phyloP scores from a whole-genome alignment of 2,113 vertebrate species.

The Dipodomys ordii region DNA sequence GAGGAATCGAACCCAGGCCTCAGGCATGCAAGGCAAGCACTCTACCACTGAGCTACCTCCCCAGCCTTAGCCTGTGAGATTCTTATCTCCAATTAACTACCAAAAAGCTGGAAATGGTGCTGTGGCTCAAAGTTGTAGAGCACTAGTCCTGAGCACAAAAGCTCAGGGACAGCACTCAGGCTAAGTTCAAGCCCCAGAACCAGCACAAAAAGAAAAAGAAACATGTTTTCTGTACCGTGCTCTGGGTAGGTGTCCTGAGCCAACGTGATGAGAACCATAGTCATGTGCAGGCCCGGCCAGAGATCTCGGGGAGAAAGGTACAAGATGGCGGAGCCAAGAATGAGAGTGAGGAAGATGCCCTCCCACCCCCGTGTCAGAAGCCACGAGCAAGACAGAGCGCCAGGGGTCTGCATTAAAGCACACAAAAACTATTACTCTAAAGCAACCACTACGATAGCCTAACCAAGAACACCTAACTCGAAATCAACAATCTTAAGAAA shows the following conservation, averaged over 20 bases:
- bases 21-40: too few species aligned
- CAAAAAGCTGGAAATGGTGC: too few species aligned
- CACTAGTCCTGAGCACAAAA: too few species aligned
- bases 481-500: neutral
- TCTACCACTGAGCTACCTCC: too few species aligned
- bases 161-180: too few species aligned
- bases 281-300: neutral
- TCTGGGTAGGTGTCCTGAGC: neutral
- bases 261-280: neutral
- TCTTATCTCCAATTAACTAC: too few species aligned
- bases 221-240: neutral
- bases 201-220: neutral
- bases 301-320: neutral
- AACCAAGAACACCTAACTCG: conserved; percentile 1
- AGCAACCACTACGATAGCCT: neutral
- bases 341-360: neutral
- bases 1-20: too few species aligned
- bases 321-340: neutral
- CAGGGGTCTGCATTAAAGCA: neutral
- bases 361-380: neutral
- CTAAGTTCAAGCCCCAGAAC: too few species aligned
- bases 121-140: too few species aligned
- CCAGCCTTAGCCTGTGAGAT: neutral
- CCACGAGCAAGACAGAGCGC: neutral
- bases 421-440: conserved; percentile 8